Evolutionary conservation across 2,797 vertebrate genomes (phyloP).

Genomic region (Hoplostethus mediterraneus): DNA sequence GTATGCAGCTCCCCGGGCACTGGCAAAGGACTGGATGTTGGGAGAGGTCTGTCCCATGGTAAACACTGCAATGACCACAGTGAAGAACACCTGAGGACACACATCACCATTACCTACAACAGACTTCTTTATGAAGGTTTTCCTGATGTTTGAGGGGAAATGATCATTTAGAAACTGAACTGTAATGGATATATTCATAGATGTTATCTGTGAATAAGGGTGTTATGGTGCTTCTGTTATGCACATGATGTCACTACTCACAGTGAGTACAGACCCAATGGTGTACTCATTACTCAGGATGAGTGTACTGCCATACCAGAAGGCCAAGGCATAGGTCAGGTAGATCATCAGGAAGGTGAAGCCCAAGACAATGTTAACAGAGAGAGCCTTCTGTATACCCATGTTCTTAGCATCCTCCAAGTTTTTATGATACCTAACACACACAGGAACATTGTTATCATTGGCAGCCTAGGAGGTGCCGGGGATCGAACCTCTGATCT

Average conservation of each 20-base stretch:
- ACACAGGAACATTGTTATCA: not conserved
- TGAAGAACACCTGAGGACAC: slow-evolving; percentile 90
- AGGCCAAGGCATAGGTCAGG: slow-evolving; percentile 93
- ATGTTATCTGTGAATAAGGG: too few relatives aligned
- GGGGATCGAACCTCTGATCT: too few relatives aligned
- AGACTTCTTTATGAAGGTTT: too few relatives aligned
- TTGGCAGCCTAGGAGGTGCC: too few relatives aligned
- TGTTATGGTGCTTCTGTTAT: too few relatives aligned
- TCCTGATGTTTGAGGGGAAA: not conserved
- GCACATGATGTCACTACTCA: slow-evolving; percentile 79
- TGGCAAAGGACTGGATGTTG: slow-evolving; percentile 91
- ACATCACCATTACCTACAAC: slow-evolving; percentile 4
- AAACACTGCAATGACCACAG: slow-evolving; percentile 92
- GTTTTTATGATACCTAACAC: slow-evolving; percentile 91
- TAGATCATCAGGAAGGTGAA: slow-evolving; percentile 92
- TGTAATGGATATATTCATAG: too few relatives aligned
- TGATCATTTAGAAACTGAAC: not conserved
- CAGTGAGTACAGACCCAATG: slow-evolving; percentile 91
- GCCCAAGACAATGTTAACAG: slow-evolving; percentile 91
- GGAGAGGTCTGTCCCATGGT: slow-evolving; percentile 91
- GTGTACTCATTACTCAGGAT: slow-evolving; percentile 83
- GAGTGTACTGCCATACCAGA: slow-evolving; percentile 96
- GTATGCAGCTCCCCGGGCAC: slow-evolving; percentile 92
- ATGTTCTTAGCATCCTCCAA: slow-evolving; percentile 91
- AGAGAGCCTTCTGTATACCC: slow-evolving; percentile 93